Base-by-base conservation (phyloP, 2,797 vertebrate genomes). In the Pachyuromys duprasi region DNA sequence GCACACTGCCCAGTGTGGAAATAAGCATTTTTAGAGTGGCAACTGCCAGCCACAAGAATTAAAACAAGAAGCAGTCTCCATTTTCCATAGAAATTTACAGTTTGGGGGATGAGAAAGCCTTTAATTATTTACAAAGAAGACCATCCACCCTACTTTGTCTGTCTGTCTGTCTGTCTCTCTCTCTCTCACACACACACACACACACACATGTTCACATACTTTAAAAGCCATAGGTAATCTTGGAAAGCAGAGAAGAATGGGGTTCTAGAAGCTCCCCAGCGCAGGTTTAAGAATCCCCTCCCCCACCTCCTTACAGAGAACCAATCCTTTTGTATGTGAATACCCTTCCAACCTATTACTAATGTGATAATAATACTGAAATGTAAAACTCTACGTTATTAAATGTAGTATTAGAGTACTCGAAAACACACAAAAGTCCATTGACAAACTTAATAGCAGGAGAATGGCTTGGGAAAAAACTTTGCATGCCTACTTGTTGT, bases 81-180 rank as follows among this genome's bases (percentile, higher is more conserved):
- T 42, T 86, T 95, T 36, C 63, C 74, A 63, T 78, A 89, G 55
- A 90, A 90, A 93, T 62, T 86, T 80, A 87, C 36, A 31, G n/a
- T 69, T 53, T 84, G 49, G 36, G 60, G 81, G 33, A 89, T 39
- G 14, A 88, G 84, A 70, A 90, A 26, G 45, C 2, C 39, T 42
- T 82, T 67, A 36, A 36, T 92, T 90, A 63, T 65, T 80, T 87
- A 65, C 42, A 86, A 78, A 89, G 65, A 80, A 20, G 67, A 86
- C 4, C 49, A 72, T 55, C 24, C 14, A 28, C 14, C 14, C 84
- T 12, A 17, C 55, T 57, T 18, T 57, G 3, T 18, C 49, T 49
- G 49, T 57, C 55, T 57, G 55, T 57, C 55, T 57, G 3, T 57
- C 55, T 57, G 14, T 57, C 55, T 57, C 17, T 57, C 55, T 55